A percentile compares a stretch with the other conserved stretches of the same genome.
Conservation (phyloP, 2,888 invertebrate genomes). For the Hypomecis punctinalis region DNA sequence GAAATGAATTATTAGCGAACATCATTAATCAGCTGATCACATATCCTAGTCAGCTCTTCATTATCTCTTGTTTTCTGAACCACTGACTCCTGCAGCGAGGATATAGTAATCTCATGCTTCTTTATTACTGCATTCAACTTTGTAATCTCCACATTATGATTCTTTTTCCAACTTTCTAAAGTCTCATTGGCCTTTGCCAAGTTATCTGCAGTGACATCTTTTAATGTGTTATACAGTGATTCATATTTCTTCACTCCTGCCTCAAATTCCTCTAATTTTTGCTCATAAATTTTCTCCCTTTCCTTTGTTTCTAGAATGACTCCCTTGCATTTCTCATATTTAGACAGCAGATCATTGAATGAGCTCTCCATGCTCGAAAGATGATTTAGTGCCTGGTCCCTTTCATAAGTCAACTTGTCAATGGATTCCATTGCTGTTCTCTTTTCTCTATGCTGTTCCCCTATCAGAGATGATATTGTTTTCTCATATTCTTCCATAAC, state of each 20-base stretch:
- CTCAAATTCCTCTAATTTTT: conserved; percentile 88
- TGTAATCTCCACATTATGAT: conserved; percentile 91
- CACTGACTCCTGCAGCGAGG: conserved; percentile 92
- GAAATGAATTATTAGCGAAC: conserved; percentile 56
- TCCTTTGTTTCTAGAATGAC: conserved; percentile 81
- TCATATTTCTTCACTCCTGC: conserved; percentile 90
- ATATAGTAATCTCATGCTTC: conserved; percentile 94
- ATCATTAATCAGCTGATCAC: conserved; percentile 94
- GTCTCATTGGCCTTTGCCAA: conserved; percentile 91
- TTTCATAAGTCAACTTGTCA: conserved; percentile 79
- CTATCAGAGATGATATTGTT: conserved; percentile 90
- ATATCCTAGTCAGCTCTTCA: conserved; percentile 93
- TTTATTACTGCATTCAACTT: conserved; percentile 94
- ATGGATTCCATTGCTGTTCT: conserved; percentile 77
- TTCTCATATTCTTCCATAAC: conserved; percentile 92
- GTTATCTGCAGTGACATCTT: conserved; percentile 93
- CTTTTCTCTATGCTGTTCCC: conserved; percentile 88
- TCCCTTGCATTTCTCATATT: conserved; percentile 87
- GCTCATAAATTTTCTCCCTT: conserved; percentile 87
- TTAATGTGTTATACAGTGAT: conserved; percentile 92
- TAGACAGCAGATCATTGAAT: conserved; percentile 86
- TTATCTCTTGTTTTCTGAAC: conserved; percentile 96
- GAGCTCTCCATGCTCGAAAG: conserved; percentile 86
- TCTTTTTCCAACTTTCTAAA: conserved; percentile 89
- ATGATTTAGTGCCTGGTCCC: conserved; percentile 85